A percentile compares a stretch with the other conserved stretches of the same genome.
Conservation (phyloP, 1,140 invertebrate species). For the Scaptomyza pallida region DNA sequence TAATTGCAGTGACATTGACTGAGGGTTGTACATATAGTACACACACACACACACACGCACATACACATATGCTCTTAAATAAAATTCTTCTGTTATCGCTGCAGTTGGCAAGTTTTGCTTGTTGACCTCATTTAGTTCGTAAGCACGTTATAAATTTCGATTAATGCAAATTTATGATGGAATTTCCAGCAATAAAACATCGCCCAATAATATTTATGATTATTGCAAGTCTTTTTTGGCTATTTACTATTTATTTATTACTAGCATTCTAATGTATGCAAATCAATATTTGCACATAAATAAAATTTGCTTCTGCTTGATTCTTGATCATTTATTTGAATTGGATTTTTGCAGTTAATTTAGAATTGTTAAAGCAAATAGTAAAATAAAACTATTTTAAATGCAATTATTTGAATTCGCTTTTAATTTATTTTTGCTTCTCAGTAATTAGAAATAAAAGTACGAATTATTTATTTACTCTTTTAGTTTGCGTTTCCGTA, state of each 20-base stretch:
- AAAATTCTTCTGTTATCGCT: not conserved
- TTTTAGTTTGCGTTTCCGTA: too few relatives aligned
- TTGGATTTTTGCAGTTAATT: too few relatives aligned
- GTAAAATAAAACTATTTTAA: too few relatives aligned
- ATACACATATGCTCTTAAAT: too few relatives aligned
- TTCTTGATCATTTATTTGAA: not conserved
- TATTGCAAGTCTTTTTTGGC: not conserved
- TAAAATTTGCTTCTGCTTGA: not conserved
- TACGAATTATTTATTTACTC: too few relatives aligned
- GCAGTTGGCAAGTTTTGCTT: not conserved
- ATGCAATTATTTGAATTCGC: too few relatives aligned
- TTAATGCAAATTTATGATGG: not conserved
- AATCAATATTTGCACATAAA: not conserved
- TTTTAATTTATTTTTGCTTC: too few relatives aligned
- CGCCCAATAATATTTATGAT: too few relatives aligned
- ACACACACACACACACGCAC: too few relatives aligned
- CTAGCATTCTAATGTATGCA: not conserved
- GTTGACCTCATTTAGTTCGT: not conserved
- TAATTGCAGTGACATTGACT: conserved; percentile 23
- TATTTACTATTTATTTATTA: not conserved
- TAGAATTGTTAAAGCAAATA: too few relatives aligned
- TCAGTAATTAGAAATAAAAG: too few relatives aligned
- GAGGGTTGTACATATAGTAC: too few relatives aligned
- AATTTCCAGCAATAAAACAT: not conserved
- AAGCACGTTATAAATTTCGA: not conserved